Base-by-base conservation (phyloP, 2,888 invertebrate genomes). In the Agrotis segetum region DNA sequence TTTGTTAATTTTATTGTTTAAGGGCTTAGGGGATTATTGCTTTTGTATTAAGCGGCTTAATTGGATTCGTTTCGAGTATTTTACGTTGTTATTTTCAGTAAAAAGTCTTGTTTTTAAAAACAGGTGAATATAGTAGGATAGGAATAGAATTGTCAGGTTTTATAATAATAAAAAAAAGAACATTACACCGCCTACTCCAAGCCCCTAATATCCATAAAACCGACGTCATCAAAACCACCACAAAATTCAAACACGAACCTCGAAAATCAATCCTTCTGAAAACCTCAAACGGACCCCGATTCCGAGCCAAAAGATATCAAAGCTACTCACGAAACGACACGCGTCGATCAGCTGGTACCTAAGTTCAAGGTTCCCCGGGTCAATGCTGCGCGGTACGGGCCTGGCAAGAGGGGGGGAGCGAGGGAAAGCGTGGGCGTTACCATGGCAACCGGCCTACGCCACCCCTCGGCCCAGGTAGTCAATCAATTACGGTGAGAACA, bases 331-430 rank as follows among this genome's bases (percentile, higher is more conserved):
- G 67, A 61, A 69, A 55, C 61, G 82, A 67, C 90, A 90, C 90
- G 92, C 91, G 91, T 85, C 88, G 88, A 92, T 94, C 95, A 93
- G 94, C 94, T 95, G 93, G 72, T 67, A 74, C 52, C 52, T 78
- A 89, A 88, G 95, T 88, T 95, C 96, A 96, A 96, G 96, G 96
- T 92, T 85, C 90, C 79, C 93, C 92, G 94, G 95, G 95, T 95
- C 95, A 94, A 92, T 92, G 94, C 86, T 92, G 92, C 46, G 82
- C 47, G 69, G 79, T n/a, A 46, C 19, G 50, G 40, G 34, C 81
- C 60, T 69, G 56, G 78, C 67, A 83, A 81, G 52, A 67, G 56
- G 52, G 74, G 71, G 19, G 29, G 24, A 17, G 74, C 61, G 73
- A 63, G 79, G 85, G 79, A 77, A 68, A 81, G 93, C 93, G 95